Percentiles rank a stretch among this genome's conserved stretches.
phyloP scores from a whole-genome alignment of 2,888 invertebrate species.

The Dexiosoma caninum region DNA sequence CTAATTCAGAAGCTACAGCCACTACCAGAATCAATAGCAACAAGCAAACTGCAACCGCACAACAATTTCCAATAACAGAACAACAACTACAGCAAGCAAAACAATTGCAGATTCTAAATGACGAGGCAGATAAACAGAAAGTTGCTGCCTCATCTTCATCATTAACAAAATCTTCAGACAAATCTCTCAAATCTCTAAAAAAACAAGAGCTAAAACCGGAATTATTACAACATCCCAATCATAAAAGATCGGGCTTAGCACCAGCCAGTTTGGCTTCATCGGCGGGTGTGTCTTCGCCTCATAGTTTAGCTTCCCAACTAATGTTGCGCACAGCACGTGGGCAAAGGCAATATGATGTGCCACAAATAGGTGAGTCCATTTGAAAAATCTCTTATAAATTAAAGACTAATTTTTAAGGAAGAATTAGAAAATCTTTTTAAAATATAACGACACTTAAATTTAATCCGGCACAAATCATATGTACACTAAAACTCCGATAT shows the following conservation, averaged over 20 bases:
- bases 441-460: too few species aligned
- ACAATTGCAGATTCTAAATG: background rate
- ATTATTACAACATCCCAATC: conserved; percentile 71
- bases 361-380: conserved; percentile 86
- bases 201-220: conserved; percentile 60
- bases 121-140: conserved; percentile 39
- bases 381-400: too few species aligned
- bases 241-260: conserved; percentile 72
- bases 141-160: background rate
- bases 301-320: conserved; percentile 85
- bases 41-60: conserved; percentile 23
- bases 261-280: conserved; percentile 58
- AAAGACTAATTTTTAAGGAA: too few species aligned
- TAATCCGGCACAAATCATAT: too few species aligned
- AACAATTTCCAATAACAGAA: conserved; percentile 59
- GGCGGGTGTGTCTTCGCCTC: conserved; percentile 70
- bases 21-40: conserved; percentile 59
- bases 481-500: too few species aligned
- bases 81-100: conserved; percentile 36
- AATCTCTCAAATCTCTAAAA: conserved; percentile 43
- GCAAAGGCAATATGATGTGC: conserved; percentile 89
- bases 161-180: conserved; percentile 63
- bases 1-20: conserved; percentile 73
- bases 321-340: conserved; percentile 88
- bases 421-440: too few species aligned